Percentiles rank a stretch among this genome's conserved stretches.
Conservation (phyloP, 2,797 vertebrate genomes). For the Mormyrus hasselquistii region DNA sequence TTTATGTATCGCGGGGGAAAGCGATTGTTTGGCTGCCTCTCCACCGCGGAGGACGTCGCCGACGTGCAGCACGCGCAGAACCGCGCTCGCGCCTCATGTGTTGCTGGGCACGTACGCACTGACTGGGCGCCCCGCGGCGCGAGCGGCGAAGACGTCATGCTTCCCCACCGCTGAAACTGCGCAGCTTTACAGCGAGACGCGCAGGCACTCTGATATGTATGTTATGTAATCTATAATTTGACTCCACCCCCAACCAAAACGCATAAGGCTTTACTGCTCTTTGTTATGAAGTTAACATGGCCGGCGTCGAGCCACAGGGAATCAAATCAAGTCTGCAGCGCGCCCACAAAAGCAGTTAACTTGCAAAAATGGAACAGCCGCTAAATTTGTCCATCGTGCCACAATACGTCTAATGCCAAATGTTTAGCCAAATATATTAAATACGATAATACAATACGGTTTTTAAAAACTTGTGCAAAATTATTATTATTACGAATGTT, state of each 20-base stretch:
- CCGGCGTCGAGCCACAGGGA: neutral
- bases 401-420: neutral
- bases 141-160: conserved; percentile 20
- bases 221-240: conserved; percentile 35
- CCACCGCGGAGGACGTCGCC: neutral
- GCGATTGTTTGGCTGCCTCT: neutral
- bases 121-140: conserved; percentile 9
- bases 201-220: neutral
- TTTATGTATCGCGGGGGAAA: neutral
- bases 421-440: neutral
- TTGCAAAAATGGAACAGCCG: neutral
- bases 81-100: conserved; percentile 25
- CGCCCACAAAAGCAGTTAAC: neutral
- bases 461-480: neutral
- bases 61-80: conserved; percentile 28
- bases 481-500: neutral
- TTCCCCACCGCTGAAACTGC: conserved; percentile 11
- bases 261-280: neutral
- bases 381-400: neutral
- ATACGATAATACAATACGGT: neutral
- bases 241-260: conserved; percentile 16
- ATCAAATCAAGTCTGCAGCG: neutral
- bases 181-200: neutral
- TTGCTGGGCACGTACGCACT: conserved; percentile 34
- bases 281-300: conserved; percentile 19